phyloP scores from a whole-genome alignment of 2,113 vertebrate species.

The Balaenoptera acutorostrata region DNA sequence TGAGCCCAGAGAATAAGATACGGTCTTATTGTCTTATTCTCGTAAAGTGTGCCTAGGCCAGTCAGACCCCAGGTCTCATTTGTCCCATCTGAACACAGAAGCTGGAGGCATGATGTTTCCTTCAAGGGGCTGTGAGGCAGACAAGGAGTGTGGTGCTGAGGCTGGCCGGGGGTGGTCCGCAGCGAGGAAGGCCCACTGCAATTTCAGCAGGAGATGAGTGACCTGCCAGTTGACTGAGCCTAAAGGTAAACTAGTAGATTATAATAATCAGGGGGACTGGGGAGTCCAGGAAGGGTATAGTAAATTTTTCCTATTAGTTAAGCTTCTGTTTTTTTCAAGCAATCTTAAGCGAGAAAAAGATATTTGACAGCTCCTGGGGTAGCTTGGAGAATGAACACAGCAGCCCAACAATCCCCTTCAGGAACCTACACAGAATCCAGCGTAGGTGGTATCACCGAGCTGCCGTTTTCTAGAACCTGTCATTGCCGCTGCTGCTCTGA shows the following conservation, averaged over 20 bases:
- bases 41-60: fast-evolving
- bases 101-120: neutral
- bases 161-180: fast-evolving
- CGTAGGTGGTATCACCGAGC: fast-evolving
- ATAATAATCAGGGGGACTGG: neutral
- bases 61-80: fast-evolving
- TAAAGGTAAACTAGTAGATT: neutral
- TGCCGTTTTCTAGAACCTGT: fast-evolving
- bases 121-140: neutral
- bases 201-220: neutral
- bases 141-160: neutral
- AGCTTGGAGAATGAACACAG: neutral
- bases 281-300: neutral
- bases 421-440: neutral
- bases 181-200: neutral
- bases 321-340: neutral
- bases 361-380: neutral
- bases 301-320: neutral
- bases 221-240: neutral
- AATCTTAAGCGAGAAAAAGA: neutral
- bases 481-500: fast-evolving
- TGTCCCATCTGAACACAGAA: neutral
- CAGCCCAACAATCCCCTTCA: neutral
- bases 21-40: too few species aligned
- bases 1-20: neutral